Percentiles rank a stretch among this genome's conserved stretches.
Evolutionary conservation across 2,113 vertebrate species (phyloP).

Genomic region (Lonchura striata): DNA sequence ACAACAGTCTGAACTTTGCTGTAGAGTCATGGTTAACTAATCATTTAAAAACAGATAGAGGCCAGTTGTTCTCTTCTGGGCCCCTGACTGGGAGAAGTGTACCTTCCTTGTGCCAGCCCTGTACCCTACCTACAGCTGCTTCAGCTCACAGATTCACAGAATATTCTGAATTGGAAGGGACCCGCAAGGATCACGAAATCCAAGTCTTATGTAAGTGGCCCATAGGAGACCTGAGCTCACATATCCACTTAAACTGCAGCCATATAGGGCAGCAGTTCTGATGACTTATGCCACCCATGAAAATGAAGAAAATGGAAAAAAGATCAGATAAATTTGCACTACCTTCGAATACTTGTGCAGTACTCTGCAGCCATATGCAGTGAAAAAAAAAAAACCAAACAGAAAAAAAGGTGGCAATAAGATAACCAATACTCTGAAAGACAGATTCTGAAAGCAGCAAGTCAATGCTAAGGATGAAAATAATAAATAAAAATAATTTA

Average conservation of each 20-base stretch:
- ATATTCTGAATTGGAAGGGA: neutral
- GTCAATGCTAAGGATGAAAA: neutral
- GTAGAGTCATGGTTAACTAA: neutral
- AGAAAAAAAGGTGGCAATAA: neutral
- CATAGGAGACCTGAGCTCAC: neutral
- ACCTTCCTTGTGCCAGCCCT: neutral
- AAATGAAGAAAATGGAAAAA: neutral
- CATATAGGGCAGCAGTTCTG: neutral
- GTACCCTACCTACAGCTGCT: neutral
- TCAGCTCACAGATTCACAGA: neutral
- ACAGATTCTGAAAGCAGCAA: neutral
- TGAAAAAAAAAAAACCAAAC: accelerated
- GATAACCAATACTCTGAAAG: neutral
- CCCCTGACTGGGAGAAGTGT: neutral
- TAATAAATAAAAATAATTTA: neutral
- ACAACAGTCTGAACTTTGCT: neutral
- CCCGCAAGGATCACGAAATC: neutral
- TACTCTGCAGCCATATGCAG: neutral
- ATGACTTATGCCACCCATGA: neutral
- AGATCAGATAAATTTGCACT: neutral
- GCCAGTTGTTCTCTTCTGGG: neutral
- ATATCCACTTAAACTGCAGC: neutral
- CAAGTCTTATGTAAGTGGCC: neutral
- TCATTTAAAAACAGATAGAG: neutral
- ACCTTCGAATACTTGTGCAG: neutral